Percentiles rank a stretch among this genome's conserved stretches.
Evolutionary conservation across 2,797 vertebrate genomes (phyloP).

Genomic region (Hippocampus kuda): DNA sequence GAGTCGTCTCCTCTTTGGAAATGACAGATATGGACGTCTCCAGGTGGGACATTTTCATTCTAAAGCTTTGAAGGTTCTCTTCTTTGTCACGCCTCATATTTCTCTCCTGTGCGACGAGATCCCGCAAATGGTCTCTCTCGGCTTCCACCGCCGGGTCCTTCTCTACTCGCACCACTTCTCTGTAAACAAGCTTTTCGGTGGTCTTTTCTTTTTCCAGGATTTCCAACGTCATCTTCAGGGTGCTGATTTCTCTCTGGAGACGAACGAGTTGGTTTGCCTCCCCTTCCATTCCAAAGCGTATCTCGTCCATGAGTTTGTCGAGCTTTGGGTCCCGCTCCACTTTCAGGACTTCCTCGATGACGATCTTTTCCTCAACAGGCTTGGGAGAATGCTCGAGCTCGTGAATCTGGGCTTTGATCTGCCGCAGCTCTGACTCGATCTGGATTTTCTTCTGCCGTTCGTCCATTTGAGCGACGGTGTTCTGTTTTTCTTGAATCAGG

Average conservation of each 20-base stretch:
- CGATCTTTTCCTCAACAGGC: conserved; percentile 79
- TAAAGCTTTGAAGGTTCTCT: conserved; percentile 65
- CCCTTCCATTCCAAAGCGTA: conserved; percentile 67
- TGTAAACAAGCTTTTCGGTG: conserved; percentile 84
- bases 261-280: conserved; percentile 67
- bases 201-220: conserved; percentile 81
- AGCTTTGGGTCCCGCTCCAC: conserved; percentile 84
- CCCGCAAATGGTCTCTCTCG: conserved; percentile 74
- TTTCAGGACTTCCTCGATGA: conserved; percentile 88
- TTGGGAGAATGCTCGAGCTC: conserved; percentile 74
- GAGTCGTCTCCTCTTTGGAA: conserved; percentile 68
- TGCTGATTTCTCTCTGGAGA: conserved; percentile 76
- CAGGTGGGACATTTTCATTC: conserved; percentile 64
- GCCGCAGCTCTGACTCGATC: conserved; percentile 80
- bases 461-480: conserved; percentile 67
- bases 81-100: conserved; percentile 70
- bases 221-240: conserved; percentile 72
- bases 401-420: conserved; percentile 74
- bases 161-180: conserved; percentile 88
- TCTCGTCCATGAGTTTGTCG: conserved; percentile 66
- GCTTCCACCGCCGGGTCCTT: conserved; percentile 79
- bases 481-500: conserved; percentile 72
- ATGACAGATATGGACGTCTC: conserved; percentile 64
- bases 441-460: conserved; percentile 80
- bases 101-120: conserved; percentile 71